Conservation (phyloP, 2,113 vertebrate species). For the Ptychochromis oligacanthus region DNA sequence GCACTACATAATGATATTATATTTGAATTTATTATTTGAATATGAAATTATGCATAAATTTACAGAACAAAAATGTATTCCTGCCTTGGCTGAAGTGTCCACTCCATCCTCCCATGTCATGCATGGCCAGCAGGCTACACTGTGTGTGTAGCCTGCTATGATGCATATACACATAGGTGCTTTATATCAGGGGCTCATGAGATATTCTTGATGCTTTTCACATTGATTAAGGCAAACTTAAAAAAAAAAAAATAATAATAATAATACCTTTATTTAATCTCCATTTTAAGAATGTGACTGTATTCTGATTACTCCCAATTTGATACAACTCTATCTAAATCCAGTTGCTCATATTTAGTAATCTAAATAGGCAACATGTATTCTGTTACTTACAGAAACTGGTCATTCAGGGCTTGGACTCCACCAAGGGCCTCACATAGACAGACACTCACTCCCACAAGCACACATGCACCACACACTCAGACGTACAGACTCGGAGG, state of each 20-base stretch:
- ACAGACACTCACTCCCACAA: constrained; percentile 4
- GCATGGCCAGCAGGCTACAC: background rate
- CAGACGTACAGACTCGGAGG: constrained; percentile 9
- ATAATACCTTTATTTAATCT: background rate
- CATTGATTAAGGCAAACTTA: background rate
- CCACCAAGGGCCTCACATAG: background rate
- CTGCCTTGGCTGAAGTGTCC: background rate
- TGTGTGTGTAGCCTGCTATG: background rate
- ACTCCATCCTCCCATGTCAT: no score
- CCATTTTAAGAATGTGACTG: background rate
- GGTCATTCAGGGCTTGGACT: background rate
- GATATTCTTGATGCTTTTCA: background rate
- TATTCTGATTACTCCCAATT: background rate
- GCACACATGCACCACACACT: background rate
- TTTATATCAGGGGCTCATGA: background rate
- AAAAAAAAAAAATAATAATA: background rate
- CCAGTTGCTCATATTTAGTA: background rate
- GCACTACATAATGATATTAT: no score
- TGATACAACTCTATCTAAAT: background rate
- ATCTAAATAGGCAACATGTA: background rate
- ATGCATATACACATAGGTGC: no score
- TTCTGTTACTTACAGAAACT: background rate
- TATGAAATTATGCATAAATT: background rate
- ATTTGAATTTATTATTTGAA: background rate
- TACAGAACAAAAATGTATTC: background rate